Base-by-base conservation (phyloP, 2,113 vertebrate species). In the Atlantisia rogersi region DNA sequence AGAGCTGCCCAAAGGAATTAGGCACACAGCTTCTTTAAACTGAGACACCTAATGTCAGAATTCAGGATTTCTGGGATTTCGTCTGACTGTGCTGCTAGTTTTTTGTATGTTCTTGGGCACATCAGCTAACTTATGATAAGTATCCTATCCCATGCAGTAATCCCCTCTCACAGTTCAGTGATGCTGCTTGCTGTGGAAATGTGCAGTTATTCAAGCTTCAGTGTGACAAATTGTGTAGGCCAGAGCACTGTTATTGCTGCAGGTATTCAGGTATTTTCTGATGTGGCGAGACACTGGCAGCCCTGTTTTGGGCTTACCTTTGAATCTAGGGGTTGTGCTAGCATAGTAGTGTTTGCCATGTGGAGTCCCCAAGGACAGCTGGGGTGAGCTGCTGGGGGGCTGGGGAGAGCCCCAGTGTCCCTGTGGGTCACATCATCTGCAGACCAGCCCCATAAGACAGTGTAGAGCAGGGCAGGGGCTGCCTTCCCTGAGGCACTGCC, bases 341-440 rank as follows among this genome's bases (percentile, higher is more conserved):
- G 39, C 21, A 31, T 26, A 64, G 37, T 0, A 0, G 10, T 6
- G 11, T 32, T 63, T 82, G 50, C 29, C 25, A 4, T 0, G 1
- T 39, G 46, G 53, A 9, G 18, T 59, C 20, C 18, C 11, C n/a
- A 50, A 21, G 52, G 62, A n/a, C 29, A 78, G 5, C 9, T n/a
- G 31, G 40, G 16, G 20, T 35, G 50, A 80, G 48, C 13, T 37
- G 21, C 22, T 63, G 63, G 5, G 31, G 17, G 15, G 25, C 20
- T 82, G 28, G 6, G 32, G 25, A 75, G 19, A 46, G 15, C 12
- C 9, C 39, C 24, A 21, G 5, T 17, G 28, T 60, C 16, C 40
- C 44, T 0, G 3, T 46, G 75, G 20, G 37, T 86, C 42, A 29
- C 39, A 18, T n/a, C 12, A 9, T 24, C 44, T 82, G 48, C 67